Conservation (phyloP, 2,888 invertebrate species). For the Hartigia nigra region DNA sequence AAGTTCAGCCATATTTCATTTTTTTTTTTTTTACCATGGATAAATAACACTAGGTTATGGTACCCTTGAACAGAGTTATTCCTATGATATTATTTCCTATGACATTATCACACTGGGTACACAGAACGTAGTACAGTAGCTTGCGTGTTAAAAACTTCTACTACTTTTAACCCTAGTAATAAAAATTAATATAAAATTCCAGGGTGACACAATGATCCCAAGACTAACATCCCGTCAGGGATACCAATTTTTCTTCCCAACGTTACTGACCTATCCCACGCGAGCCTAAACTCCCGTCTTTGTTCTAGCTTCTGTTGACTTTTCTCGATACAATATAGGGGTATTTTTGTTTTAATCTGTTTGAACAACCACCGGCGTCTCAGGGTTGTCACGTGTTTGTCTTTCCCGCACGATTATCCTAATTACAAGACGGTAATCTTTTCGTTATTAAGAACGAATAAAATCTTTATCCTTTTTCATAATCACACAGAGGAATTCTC, state of each 20-base stretch:
- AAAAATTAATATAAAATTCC: neutral
- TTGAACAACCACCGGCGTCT: neutral
- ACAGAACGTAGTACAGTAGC: neutral
- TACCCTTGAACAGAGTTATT: no score
- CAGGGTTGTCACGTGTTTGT: neutral
- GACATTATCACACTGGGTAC: neutral
- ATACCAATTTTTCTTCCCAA: neutral
- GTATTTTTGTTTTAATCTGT: slow-evolving; percentile 1
- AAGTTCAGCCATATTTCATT: neutral
- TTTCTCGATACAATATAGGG: slow-evolving; percentile 15
- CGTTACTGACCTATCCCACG: neutral
- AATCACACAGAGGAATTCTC: neutral
- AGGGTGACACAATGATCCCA: neutral
- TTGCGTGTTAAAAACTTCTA: neutral
- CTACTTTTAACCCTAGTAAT: neutral
- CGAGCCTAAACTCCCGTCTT: neutral
- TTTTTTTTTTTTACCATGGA: no score
- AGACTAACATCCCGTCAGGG: slow-evolving; percentile 4
- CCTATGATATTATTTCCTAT: no score
- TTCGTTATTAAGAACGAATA: neutral
- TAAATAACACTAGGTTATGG: neutral
- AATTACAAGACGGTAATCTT: neutral
- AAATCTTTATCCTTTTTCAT: neutral
- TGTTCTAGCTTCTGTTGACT: slow-evolving; percentile 11
- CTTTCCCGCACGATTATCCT: neutral